Evolutionary conservation across 2,797 vertebrate genomes (phyloP).

Genomic region (Mormyrops boulengeri): DNA sequence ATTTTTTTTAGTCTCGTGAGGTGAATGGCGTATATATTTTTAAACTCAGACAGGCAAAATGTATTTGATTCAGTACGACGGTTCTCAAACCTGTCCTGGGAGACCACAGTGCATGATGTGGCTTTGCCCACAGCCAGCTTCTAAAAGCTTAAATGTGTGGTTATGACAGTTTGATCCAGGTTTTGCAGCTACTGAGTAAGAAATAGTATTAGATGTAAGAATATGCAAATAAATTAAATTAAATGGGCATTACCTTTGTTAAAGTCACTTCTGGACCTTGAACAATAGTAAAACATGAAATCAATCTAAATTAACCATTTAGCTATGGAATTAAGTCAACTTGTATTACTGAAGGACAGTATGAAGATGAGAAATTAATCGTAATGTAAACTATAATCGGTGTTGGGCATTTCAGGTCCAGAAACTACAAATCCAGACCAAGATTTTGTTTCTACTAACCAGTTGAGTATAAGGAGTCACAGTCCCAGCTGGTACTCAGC

Average conservation of each 20-base stretch:
- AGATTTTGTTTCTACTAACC: not conserved
- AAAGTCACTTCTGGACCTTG: not conserved
- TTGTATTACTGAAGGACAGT: not conserved
- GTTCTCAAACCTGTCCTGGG: not conserved
- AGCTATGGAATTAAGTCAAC: not conserved
- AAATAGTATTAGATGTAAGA: not conserved
- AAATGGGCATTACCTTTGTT: not conserved
- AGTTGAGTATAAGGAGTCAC: not conserved
- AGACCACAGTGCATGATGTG: not conserved
- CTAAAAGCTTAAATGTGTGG: not conserved
- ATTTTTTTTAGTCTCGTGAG: not conserved
- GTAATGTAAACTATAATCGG: not conserved
- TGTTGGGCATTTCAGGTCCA: not conserved
- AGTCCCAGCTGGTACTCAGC: not conserved
- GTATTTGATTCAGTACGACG: not conserved
- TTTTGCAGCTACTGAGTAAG: not conserved
- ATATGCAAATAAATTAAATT: not conserved
- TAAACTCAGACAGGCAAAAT: not conserved
- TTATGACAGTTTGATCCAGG: not conserved
- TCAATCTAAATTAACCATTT: not conserved
- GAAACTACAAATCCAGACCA: not conserved
- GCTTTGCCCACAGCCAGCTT: not conserved
- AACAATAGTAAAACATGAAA: not conserved
- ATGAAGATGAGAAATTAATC: not conserved
- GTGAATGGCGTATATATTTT: not conserved